These are phyloP conservation scores for Malthinus seriepunctatus DNA, from an alignment of 2,888 invertebrate genomes.

Conservation along the genomic window DNA sequence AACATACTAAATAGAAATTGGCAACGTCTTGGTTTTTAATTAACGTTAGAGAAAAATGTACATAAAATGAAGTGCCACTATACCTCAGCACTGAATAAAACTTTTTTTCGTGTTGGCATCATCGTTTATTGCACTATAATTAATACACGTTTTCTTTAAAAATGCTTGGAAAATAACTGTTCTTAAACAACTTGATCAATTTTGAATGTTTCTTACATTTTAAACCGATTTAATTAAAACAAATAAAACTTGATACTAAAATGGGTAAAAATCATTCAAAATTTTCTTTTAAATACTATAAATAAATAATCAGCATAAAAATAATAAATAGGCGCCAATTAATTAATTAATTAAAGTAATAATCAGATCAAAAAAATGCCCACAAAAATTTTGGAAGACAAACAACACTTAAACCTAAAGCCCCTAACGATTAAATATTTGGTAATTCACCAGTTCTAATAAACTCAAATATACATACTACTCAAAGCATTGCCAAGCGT, in stretches of 20 bases:
- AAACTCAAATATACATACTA: too few relatives aligned
- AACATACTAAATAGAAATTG: not conserved
- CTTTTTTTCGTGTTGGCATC: slow-evolving; percentile 43
- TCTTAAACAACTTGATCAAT: slow-evolving; percentile 46
- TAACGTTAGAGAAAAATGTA: slow-evolving; percentile 48
- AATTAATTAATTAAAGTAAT: slow-evolving; percentile 7
- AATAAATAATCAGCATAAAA: slow-evolving; percentile 23
- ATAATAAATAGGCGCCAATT: not conserved
- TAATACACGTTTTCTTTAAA: slow-evolving; percentile 41
- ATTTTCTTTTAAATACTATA: slow-evolving; percentile 21
- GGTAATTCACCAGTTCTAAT: slow-evolving; percentile 45
- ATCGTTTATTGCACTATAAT: slow-evolving; percentile 53
- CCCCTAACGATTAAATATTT: slow-evolving; percentile 40
- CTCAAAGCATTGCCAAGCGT: not conserved
- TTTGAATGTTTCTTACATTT: slow-evolving; percentile 34
- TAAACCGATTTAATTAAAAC: not conserved
- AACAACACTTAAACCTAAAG: slow-evolving; percentile 33
- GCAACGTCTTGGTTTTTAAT: not conserved
- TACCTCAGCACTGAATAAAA: slow-evolving; percentile 54
- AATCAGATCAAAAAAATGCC: slow-evolving; percentile 33
- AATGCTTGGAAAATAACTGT: slow-evolving; percentile 58
- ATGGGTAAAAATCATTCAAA: slow-evolving; percentile 34
- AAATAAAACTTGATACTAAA: not conserved
- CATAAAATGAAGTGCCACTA: slow-evolving; percentile 56
- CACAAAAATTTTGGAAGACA: slow-evolving; percentile 37